phyloP scores from a whole-genome alignment of 2,113 vertebrate genomes.

The Paratilapia polleni region DNA sequence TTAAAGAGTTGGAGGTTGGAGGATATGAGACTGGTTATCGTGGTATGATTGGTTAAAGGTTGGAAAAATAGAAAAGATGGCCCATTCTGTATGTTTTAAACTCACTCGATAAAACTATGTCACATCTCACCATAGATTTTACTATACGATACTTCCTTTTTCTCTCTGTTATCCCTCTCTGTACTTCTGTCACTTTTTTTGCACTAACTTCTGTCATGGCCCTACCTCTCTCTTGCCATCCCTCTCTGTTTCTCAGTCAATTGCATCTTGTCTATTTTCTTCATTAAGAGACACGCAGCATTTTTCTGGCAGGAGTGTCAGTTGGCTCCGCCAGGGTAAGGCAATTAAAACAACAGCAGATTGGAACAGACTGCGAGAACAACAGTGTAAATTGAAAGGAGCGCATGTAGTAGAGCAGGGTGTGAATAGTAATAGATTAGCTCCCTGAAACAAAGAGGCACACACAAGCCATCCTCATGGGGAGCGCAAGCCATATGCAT shows the following conservation, averaged over 20 bases:
- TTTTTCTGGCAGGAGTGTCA: constrained; percentile 72
- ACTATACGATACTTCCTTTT: not conserved
- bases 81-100: not conserved
- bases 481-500: constrained; percentile 47
- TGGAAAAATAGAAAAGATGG: not conserved
- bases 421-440: constrained; percentile 73
- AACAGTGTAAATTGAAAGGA: constrained; percentile 77
- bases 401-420: constrained; percentile 55
- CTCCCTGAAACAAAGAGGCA: constrained; percentile 62
- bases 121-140: not conserved
- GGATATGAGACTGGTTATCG: not conserved
- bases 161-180: not conserved
- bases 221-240: constrained; percentile 14
- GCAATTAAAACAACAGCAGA: constrained; percentile 81
- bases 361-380: constrained; percentile 78
- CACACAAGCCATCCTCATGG: constrained; percentile 23
- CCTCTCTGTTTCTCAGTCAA: constrained; percentile 53
- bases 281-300: constrained; percentile 75
- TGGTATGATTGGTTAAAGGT: not conserved
- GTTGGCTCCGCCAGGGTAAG: constrained; percentile 68
- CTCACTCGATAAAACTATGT: not conserved
- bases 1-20: constrained; percentile 7
- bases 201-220: not conserved
- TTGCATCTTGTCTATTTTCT: constrained; percentile 67
- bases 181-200: not conserved